A percentile compares a stretch with the other conserved stretches of the same genome.
phyloP scores from a whole-genome alignment of 2,888 invertebrate genomes.

The Syrista parreyssii region DNA sequence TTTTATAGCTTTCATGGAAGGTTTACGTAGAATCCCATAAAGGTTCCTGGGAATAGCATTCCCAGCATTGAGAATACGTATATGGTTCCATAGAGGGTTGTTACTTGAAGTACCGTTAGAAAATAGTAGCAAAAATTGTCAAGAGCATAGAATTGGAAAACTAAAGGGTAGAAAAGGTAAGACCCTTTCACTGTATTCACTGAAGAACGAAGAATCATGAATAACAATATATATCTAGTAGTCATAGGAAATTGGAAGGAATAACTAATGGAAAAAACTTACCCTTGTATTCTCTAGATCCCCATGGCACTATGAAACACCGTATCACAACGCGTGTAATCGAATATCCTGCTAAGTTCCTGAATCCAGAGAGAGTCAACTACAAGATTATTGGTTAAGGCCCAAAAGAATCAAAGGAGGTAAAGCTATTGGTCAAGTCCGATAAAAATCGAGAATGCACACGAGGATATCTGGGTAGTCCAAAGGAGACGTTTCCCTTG shows the following conservation, averaged over 20 bases:
- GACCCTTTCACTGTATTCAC: not conserved
- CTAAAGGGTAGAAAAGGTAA: not conserved
- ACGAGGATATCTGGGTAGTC: not conserved
- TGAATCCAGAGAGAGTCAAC: not conserved
- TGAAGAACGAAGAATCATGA: not conserved
- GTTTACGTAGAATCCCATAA: not conserved
- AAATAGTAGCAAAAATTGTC: not conserved
- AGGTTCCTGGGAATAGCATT: not conserved
- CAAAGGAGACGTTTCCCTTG: not conserved
- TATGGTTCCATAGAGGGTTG: not conserved
- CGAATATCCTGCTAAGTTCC: not conserved
- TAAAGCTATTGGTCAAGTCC: not conserved
- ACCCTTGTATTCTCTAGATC: slow-evolving; percentile 10
- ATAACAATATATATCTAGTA: not conserved
- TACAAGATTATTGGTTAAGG: not conserved
- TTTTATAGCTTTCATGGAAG: not conserved
- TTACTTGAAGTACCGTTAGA: not conserved
- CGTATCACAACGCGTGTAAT: not conserved
- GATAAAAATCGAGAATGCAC: not conserved
- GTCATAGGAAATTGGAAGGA: too few species aligned
- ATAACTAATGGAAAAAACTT: not conserved
- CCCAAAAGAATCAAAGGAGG: not conserved
- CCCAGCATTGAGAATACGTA: not conserved
- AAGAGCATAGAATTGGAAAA: not conserved
- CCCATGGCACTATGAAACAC: not conserved